Evolutionary conservation across 2,113 vertebrate genomes (phyloP).

Genomic region (Strigops habroptila): DNA sequence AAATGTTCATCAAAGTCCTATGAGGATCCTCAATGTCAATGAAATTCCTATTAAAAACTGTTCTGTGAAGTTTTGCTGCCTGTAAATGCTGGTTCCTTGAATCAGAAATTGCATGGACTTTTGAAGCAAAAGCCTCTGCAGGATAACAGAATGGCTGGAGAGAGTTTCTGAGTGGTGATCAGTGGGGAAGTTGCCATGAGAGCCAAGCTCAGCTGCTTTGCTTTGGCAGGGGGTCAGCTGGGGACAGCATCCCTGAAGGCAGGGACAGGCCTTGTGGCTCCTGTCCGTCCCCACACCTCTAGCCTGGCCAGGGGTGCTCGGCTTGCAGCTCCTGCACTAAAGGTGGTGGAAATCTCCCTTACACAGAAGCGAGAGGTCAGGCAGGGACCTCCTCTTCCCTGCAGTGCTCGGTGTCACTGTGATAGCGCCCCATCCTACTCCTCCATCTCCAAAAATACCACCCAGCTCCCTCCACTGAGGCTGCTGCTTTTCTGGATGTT

Average conservation of each 20-base stretch:
- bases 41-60: slow-evolving; percentile 7
- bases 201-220: background rate
- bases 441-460: background rate
- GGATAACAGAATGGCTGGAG: background rate
- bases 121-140: background rate
- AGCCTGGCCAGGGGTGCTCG: accelerated
- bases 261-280: background rate
- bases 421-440: background rate
- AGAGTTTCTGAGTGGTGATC: background rate
- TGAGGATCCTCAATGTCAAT: background rate
- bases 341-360: background rate
- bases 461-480: accelerated
- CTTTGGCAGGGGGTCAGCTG: background rate
- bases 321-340: background rate
- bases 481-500: background rate
- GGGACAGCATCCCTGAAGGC: background rate
- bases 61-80: background rate
- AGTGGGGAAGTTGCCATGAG: background rate
- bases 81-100: background rate
- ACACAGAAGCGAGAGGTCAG: background rate
- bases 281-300: background rate
- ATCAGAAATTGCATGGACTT: background rate
- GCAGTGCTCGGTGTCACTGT: accelerated
- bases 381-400: background rate
- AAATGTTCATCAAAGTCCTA: slow-evolving; percentile 38